Evolutionary conservation across 2,888 invertebrate genomes (phyloP).

Genomic region (Trilocha varians): DNA sequence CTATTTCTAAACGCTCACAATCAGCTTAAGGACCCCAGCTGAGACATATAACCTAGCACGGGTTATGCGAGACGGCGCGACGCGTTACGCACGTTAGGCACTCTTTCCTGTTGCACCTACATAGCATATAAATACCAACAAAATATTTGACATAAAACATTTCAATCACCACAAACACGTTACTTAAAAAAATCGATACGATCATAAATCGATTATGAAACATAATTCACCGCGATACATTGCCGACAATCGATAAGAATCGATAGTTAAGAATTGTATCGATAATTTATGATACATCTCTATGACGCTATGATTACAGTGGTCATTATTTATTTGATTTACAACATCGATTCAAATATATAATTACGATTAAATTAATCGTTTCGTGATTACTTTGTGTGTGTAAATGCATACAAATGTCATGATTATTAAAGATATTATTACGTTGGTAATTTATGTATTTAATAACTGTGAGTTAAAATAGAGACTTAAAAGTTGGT

Average conservation of each 20-base stretch:
- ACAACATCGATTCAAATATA: not conserved
- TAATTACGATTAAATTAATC: not conserved
- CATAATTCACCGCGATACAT: not conserved
- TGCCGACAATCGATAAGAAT: not conserved
- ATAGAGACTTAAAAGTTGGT: too few species aligned
- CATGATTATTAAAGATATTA: not conserved
- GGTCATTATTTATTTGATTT: not conserved
- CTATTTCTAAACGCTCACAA: too few species aligned
- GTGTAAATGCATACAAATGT: not conserved
- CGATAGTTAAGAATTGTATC: not conserved
- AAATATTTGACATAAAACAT: not conserved
- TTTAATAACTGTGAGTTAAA: not conserved
- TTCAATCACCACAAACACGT: not conserved
- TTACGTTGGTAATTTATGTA: not conserved
- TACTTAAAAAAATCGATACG: not conserved
- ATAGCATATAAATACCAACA: not conserved
- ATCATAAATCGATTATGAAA: not conserved
- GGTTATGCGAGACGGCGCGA: too few species aligned
- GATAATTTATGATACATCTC: not conserved
- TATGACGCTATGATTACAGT: not conserved
- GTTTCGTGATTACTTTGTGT: not conserved
- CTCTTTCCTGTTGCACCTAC: too few species aligned
- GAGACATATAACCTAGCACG: too few species aligned
- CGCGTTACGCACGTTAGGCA: too few species aligned
- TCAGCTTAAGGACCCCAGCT: too few species aligned